A percentile compares a stretch with the other conserved stretches of the same genome.
Conservation (phyloP, 2,113 vertebrate genomes). For the Trematocara stigmaticum region DNA sequence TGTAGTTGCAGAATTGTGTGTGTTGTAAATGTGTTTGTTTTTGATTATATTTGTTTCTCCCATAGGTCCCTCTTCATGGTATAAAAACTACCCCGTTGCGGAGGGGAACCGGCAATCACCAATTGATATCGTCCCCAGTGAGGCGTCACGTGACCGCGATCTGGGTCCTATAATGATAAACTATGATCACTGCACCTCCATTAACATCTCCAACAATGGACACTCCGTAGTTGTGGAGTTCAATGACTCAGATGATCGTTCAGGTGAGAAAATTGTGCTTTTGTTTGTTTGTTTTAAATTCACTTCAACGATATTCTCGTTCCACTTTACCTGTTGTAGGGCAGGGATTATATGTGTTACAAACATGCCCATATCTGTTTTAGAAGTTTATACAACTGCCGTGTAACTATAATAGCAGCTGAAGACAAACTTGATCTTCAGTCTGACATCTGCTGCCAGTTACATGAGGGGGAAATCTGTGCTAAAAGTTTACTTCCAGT, state of each 20-base stretch:
- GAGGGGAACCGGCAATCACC: slow-evolving; percentile 87
- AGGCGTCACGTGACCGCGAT: slow-evolving; percentile 78
- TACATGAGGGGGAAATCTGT: neutral
- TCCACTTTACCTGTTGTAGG: neutral
- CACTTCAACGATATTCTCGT: neutral
- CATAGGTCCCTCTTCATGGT: slow-evolving; percentile 86
- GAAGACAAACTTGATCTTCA: neutral
- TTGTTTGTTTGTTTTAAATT: neutral
- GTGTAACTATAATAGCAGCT: neutral
- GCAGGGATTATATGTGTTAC: neutral
- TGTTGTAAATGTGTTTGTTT: neutral
- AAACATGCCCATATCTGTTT: neutral
- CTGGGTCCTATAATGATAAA: slow-evolving; percentile 77
- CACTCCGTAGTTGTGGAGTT: slow-evolving; percentile 93
- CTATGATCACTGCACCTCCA: slow-evolving; percentile 84
- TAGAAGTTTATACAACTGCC: neutral
- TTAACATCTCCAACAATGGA: slow-evolving; percentile 88
- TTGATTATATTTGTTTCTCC: neutral
- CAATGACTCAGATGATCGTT: slow-evolving; percentile 83
- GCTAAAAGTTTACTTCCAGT: neutral
- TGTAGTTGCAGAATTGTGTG: neutral
- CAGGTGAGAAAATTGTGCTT: slow-evolving; percentile 72
- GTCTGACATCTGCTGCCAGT: neutral
- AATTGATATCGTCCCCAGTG: slow-evolving; percentile 83
- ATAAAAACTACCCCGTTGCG: slow-evolving; percentile 85